These are phyloP conservation scores for Discoglossus pictus DNA, from an alignment of 2,797 vertebrate genomes.

Conservation along the genomic window DNA sequence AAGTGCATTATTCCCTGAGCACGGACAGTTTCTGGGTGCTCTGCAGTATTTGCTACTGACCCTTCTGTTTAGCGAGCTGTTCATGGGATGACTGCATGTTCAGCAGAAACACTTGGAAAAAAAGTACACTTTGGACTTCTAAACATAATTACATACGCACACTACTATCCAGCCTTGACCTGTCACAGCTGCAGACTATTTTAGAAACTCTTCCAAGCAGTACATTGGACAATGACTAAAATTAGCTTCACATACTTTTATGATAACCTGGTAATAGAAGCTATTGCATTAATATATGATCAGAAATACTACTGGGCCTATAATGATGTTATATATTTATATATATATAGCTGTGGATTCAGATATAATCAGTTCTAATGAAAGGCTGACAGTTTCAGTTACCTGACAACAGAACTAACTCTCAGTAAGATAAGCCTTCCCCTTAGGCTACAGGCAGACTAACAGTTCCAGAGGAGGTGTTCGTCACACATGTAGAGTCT, in stretches of 20 bases:
- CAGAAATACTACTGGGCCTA: too few relatives aligned
- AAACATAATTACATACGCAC: slow-evolving; percentile 12
- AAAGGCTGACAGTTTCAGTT: too few relatives aligned
- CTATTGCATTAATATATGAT: too few relatives aligned
- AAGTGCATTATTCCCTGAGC: too few relatives aligned
- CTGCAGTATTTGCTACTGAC: slow-evolving; percentile 9
- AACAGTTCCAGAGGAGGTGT: too few relatives aligned
- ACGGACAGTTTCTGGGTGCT: slow-evolving; percentile 15
- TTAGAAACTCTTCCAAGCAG: not conserved
- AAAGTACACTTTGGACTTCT: slow-evolving; percentile 1
- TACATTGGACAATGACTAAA: not conserved
- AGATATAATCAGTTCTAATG: too few relatives aligned
- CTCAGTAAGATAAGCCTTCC: too few relatives aligned
- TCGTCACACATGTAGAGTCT: too few relatives aligned
- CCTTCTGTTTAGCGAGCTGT: not conserved
- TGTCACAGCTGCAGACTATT: not conserved
- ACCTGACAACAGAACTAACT: too few relatives aligned
- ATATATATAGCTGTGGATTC: too few relatives aligned
- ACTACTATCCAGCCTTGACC: not conserved
- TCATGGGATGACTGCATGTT: slow-evolving; percentile 16
- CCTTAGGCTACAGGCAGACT: too few relatives aligned
- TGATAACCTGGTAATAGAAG: not conserved
- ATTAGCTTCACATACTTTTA: not conserved
- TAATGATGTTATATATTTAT: too few relatives aligned
- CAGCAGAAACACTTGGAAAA: slow-evolving; percentile 1